Evolutionary conservation across 2,797 vertebrate species (phyloP), one percentile per base, ranked within the genome.

Genomic region (Bufotes viridis): DNA sequence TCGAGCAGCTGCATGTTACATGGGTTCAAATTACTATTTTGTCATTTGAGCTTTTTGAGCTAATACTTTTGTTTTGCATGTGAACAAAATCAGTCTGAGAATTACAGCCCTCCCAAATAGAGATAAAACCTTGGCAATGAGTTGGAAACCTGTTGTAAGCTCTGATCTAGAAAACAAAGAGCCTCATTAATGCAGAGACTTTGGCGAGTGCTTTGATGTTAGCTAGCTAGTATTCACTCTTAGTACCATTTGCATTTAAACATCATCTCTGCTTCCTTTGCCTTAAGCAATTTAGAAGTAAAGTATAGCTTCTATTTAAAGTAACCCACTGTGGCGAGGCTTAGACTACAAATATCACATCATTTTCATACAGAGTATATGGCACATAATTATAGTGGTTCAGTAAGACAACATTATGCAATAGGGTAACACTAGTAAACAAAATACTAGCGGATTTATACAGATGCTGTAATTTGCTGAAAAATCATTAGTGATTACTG

Each of bases 151-250:
- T 96, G 95, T 95, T 96, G 95, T 97, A 96, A 97, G 97, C 95
- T 96, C 95, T 95, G 95, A 96, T 95, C 94, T 95, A 96, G 96
- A 96, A 97, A 97, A 97, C 96, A 98, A 97, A 98, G 95, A 95
- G 93, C 93, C 96, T 97, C 95, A 96, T 98, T 97, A 98, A 98
- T 97, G 96, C 95, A 96, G 95, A 97, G 96, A 96, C 96, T 93
- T 94, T 94, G 93, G 92, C 94, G 93, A 95, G 94, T 22, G 95
- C 96, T 98, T 98, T 98, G 97, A 97, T 96, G 96, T 98, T 95
- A 94, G 96, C 97, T 93, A 93, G 93, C 96, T 96, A 94, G 96
- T 96, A 96, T 96, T 97, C 96, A 96, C 95, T 96, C 95, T 94
- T 93, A 91, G 91, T 93, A 92, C 92, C 91, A 93, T 94, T 94